Conservation (phyloP, 1,140 invertebrate genomes). For the Anastatus disparis region DNA sequence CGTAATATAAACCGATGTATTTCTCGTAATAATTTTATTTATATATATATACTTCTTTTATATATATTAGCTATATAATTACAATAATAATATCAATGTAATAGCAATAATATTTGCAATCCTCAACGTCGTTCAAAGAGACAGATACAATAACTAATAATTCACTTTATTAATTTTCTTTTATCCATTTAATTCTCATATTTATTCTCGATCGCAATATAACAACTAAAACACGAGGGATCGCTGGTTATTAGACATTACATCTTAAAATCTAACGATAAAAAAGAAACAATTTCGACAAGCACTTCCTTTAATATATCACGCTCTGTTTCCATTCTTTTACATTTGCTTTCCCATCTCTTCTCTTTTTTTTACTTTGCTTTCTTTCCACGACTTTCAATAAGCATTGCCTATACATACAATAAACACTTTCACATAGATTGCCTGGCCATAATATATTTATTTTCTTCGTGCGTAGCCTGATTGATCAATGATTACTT, state of each 20-base stretch:
- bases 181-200: slow-evolving; percentile 46
- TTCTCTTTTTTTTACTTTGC: slow-evolving; percentile 20
- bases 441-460: slow-evolving; percentile 12
- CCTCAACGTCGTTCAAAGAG: slow-evolving; percentile 57
- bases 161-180: slow-evolving; percentile 39
- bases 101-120: slow-evolving; percentile 62
- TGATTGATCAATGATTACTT: slow-evolving; percentile 35
- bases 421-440: slow-evolving; percentile 38
- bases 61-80: slow-evolving; percentile 60
- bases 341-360: slow-evolving; percentile 20
- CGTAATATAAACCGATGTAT: slow-evolving; percentile 36
- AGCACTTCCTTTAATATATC: slow-evolving; percentile 46
- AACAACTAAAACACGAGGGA: slow-evolving; percentile 60
- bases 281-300: slow-evolving; percentile 56
- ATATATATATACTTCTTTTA: slow-evolving; percentile 47
- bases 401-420: slow-evolving; percentile 36
- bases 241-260: slow-evolving; percentile 53
- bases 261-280: slow-evolving; percentile 59
- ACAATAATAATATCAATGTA: slow-evolving; percentile 60
- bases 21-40: slow-evolving; percentile 41
- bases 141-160: slow-evolving; percentile 57
- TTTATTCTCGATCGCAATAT: slow-evolving; percentile 48
- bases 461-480: slow-evolving; percentile 17
- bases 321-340: slow-evolving; percentile 30
- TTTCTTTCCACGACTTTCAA: slow-evolving; percentile 16